Conservation (phyloP, 23 tunicate genomes). For the Styela clava region DNA sequence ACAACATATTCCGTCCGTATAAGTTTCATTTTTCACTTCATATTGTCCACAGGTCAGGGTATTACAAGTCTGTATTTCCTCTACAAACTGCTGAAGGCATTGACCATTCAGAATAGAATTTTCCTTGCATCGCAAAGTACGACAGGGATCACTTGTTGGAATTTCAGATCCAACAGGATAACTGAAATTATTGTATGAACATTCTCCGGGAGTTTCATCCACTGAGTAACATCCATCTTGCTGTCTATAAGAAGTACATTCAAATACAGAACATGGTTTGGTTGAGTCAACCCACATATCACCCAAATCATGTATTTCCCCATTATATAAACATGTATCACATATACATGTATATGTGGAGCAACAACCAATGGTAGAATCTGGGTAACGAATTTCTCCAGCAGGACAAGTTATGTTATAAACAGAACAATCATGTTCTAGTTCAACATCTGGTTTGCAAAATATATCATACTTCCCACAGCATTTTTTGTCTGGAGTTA, state of each 20-base stretch:
- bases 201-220: constrained; percentile 6
- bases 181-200: constrained; percentile 19
- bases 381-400: constrained; percentile 15
- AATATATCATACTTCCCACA: constrained; percentile 31
- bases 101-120: background rate
- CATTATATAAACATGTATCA: constrained; percentile 18
- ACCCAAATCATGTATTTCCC: background rate
- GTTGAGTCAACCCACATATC: constrained; percentile 20
- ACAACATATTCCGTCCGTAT: constrained; percentile 19
- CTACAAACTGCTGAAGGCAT: constrained; percentile 27
- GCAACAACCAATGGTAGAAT: constrained; percentile 24
- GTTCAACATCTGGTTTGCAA: constrained; percentile 29
- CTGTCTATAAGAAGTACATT: constrained; percentile 13
- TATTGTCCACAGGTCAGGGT: constrained; percentile 17
- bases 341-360: constrained; percentile 23
- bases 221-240: constrained; percentile 28
- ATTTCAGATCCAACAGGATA: constrained; percentile 32
- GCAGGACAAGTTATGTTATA: constrained; percentile 21
- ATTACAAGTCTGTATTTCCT: constrained; percentile 20
- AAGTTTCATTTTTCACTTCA: background rate
- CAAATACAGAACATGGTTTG: constrained; percentile 16
- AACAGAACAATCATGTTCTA: constrained; percentile 9
- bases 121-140: constrained; percentile 17
- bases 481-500: constrained; percentile 26
- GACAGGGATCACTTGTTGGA: constrained; percentile 24